These are phyloP conservation scores for Aethina tumida DNA, from an alignment of 1,140 invertebrate species.

Conservation along the genomic window DNA sequence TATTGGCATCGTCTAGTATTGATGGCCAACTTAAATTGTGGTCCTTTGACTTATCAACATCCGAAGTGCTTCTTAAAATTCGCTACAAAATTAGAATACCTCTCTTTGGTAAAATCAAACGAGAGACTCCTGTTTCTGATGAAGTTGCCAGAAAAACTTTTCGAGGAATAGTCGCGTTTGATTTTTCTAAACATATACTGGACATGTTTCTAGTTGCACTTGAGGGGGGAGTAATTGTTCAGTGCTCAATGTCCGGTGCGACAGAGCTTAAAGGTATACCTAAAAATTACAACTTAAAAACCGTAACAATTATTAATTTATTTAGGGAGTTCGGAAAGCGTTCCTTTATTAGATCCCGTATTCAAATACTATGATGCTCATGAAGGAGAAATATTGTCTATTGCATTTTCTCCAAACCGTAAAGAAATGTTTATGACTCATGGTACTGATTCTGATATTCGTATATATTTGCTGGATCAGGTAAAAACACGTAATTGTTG, in stretches of 20 bases:
- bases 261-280: constrained; percentile 25
- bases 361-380: constrained; percentile 31
- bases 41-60: constrained; percentile 21
- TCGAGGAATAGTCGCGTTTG: constrained; percentile 30
- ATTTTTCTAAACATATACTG: constrained; percentile 29
- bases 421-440: constrained; percentile 31
- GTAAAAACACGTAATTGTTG: constrained; percentile 11
- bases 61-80: constrained; percentile 19
- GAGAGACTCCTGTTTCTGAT: constrained; percentile 12
- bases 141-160: constrained; percentile 18
- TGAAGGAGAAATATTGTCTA: constrained; percentile 27
- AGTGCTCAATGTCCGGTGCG: constrained; percentile 29
- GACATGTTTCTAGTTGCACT: constrained; percentile 32
- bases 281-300: constrained; percentile 4
- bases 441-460: constrained; percentile 28
- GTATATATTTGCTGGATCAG: constrained; percentile 30
- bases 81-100: constrained; percentile 28
- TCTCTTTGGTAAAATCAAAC: constrained; percentile 17
- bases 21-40: constrained; percentile 30
- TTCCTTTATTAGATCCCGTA: constrained; percentile 26
- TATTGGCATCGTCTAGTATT: constrained; percentile 28
- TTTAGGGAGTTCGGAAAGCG: constrained; percentile 16
- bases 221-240: constrained; percentile 30
- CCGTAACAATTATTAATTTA: constrained; percentile 1
- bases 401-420: constrained; percentile 27